Conservation (phyloP, 1,140 invertebrate genomes). For the Trialeurodes vaporariorum region DNA sequence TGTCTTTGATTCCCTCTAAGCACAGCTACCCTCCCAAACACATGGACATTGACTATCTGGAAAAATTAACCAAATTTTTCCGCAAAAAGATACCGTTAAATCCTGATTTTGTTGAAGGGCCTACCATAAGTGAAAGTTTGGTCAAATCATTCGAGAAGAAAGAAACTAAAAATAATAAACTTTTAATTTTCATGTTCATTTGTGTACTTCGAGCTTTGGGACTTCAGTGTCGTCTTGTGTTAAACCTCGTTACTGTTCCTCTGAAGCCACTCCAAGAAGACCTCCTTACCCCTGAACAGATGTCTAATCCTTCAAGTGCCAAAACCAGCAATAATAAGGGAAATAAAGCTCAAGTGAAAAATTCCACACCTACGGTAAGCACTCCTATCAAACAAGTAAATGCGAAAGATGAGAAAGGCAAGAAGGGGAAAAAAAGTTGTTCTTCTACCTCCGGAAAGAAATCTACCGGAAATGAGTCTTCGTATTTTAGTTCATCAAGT, state of each 20-base stretch:
- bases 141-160: slow-evolving; percentile 47
- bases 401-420: background rate
- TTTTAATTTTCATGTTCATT: slow-evolving; percentile 63
- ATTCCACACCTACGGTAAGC: background rate
- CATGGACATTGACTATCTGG: slow-evolving; percentile 56
- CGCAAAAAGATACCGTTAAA: slow-evolving; percentile 36
- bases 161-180: slow-evolving; percentile 45
- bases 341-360: background rate
- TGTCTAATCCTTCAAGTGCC: background rate
- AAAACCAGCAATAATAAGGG: background rate
- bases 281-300: slow-evolving; percentile 35
- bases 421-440: background rate
- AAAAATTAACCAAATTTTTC: slow-evolving; percentile 67
- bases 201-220: slow-evolving; percentile 62
- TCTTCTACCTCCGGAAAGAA: background rate
- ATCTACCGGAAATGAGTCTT: background rate
- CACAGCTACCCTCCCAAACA: slow-evolving; percentile 56
- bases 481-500: background rate
- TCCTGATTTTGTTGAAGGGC: slow-evolving; percentile 35
- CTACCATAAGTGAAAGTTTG: slow-evolving; percentile 35
- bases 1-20: slow-evolving; percentile 60
- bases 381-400: background rate
- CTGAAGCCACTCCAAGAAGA: slow-evolving; percentile 45
- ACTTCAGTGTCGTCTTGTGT: slow-evolving; percentile 63
- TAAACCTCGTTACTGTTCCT: slow-evolving; percentile 47